Percentiles rank a stretch among this genome's conserved stretches.
phyloP scores from a whole-genome alignment of 2,888 invertebrate species.

The Beris morrisii region DNA sequence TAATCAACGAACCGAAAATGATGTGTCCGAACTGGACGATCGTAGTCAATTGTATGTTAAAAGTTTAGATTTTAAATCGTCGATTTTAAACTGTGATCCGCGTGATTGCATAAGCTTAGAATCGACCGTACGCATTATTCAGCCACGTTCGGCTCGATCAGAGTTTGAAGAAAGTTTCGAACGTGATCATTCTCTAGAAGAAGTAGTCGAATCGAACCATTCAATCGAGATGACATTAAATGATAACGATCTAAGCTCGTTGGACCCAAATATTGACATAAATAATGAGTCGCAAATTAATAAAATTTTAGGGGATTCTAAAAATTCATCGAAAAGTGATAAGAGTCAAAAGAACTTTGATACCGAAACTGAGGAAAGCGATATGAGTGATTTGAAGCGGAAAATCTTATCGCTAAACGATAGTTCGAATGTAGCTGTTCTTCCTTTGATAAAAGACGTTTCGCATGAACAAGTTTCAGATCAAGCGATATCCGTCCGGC shows the following conservation, averaged over 20 bases:
- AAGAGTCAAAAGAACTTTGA: not conserved
- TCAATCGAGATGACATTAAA: constrained; percentile 50
- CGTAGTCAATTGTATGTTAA: constrained; percentile 36
- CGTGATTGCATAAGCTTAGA: constrained; percentile 36
- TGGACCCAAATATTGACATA: constrained; percentile 43
- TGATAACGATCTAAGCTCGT: constrained; percentile 44
- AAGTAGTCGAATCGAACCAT: constrained; percentile 50
- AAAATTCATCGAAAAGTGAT: constrained; percentile 1
- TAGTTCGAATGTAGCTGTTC: constrained; percentile 14
- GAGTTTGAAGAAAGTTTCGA: constrained; percentile 17
- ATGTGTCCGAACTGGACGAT: constrained; percentile 54
- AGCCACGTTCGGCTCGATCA: constrained; percentile 2
- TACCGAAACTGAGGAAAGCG: constrained; percentile 44
- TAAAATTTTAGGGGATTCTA: constrained; percentile 41
- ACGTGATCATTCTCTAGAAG: constrained; percentile 48
- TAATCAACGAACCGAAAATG: constrained; percentile 54
- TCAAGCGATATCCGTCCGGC: constrained; percentile 43
- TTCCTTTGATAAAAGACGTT: constrained; percentile 23
- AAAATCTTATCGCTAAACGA: constrained; percentile 46
- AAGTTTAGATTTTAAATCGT: constrained; percentile 37
- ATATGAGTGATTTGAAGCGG: constrained; percentile 49
- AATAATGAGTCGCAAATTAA: constrained; percentile 45
- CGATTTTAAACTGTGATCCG: constrained; percentile 27
- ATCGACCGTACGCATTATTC: constrained; percentile 22
- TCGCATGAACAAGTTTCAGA: constrained; percentile 42